Evolutionary conservation across 2,888 invertebrate genomes (phyloP).

Genomic region (Phortica okadai): DNA sequence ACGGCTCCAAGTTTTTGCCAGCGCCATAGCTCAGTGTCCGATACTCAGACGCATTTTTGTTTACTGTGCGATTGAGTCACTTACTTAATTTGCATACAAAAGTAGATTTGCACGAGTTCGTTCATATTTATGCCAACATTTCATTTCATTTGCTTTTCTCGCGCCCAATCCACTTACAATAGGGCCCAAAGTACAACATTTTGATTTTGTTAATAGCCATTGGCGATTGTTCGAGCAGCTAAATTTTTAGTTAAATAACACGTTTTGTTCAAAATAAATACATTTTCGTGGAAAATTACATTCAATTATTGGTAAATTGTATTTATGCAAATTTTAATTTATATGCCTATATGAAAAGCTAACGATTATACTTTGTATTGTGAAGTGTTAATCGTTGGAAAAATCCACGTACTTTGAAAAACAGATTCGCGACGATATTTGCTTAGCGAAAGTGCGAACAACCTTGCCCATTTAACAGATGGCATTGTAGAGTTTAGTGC

Average conservation of each 20-base stretch:
- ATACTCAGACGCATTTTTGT: conserved; percentile 6
- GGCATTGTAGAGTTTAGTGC: not conserved
- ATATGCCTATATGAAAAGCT: conserved; percentile 60
- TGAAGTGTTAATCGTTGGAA: conserved; percentile 9
- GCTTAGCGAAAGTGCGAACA: not conserved
- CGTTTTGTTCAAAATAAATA: conserved; percentile 2
- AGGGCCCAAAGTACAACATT: not conserved
- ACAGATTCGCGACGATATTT: not conserved
- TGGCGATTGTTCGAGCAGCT: conserved; percentile 14
- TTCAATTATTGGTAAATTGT: conserved; percentile 40
- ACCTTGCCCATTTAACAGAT: not conserved
- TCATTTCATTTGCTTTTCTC: not conserved
- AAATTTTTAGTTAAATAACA: conserved; percentile 10
- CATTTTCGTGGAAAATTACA: conserved; percentile 68
- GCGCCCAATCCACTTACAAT: not conserved
- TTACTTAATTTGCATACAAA: conserved; percentile 67
- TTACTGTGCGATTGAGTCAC: conserved; percentile 65
- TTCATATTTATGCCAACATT: not conserved
- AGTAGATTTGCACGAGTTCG: conserved; percentile 65
- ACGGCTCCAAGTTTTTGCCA: too few relatives aligned
- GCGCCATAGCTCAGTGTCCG: not conserved
- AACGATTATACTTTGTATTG: conserved; percentile 45
- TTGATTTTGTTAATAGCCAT: not conserved
- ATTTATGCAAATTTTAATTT: conserved; percentile 66
- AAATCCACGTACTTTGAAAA: conserved; percentile 4